Conservation (phyloP, 1,140 invertebrate species). For the Spodoptera frugiperda region DNA sequence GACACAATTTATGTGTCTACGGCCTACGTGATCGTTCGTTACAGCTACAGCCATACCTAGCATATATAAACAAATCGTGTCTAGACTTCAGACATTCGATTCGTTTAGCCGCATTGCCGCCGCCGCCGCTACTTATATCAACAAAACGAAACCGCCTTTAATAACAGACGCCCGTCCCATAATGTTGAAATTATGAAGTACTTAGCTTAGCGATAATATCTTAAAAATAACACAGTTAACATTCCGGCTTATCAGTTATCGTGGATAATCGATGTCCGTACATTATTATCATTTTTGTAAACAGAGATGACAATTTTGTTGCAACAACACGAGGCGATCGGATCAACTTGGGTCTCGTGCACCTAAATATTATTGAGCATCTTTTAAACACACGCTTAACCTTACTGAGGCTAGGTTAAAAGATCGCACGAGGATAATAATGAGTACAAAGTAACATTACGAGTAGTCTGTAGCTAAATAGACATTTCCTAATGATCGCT, state of each 20-base stretch:
- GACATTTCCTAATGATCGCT: too few relatives aligned
- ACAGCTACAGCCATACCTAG: too few relatives aligned
- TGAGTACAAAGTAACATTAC: too few relatives aligned
- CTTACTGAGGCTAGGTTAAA: too few relatives aligned
- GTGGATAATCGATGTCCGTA: constrained; percentile 2
- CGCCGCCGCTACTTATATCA: constrained; percentile 2
- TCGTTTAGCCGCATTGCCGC: not conserved
- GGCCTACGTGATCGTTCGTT: not conserved
- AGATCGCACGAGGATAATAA: too few relatives aligned
- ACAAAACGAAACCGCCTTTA: not conserved
- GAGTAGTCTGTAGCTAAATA: too few relatives aligned
- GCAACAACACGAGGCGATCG: too few relatives aligned
- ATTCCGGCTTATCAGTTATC: constrained; percentile 9
- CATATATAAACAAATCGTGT: not conserved
- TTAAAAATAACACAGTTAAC: too few relatives aligned
- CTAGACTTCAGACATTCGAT: not conserved
- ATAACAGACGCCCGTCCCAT: not conserved
- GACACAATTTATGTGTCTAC: too few relatives aligned
- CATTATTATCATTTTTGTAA: not conserved
- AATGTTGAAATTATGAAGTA: not conserved
- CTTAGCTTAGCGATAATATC: not conserved
- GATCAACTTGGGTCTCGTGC: too few relatives aligned
- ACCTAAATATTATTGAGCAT: too few relatives aligned
- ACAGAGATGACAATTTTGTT: not conserved
- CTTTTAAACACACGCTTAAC: too few relatives aligned